Percentiles rank a stretch among this genome's conserved stretches.
Conservation (phyloP, 2,888 invertebrate species). For the Gasteruption jaculator region DNA sequence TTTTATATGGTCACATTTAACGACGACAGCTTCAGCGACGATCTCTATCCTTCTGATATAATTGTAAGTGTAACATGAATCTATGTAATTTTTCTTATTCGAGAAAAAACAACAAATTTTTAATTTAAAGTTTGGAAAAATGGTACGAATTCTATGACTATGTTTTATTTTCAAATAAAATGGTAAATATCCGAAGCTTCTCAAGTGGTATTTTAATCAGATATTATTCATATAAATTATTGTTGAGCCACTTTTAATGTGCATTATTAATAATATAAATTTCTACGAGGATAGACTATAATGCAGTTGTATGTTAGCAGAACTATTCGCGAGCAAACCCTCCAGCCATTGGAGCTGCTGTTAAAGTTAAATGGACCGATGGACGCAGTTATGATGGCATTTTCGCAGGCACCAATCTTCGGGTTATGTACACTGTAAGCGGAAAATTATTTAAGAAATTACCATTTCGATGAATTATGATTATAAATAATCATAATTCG, state of each 20-base stretch:
- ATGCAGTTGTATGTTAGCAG: too few species aligned
- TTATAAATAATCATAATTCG: too few species aligned
- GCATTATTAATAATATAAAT: too few species aligned
- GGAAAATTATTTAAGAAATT: too few species aligned
- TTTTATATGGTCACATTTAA: slow-evolving; percentile 62
- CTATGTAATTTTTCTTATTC: background rate
- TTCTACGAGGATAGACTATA: too few species aligned
- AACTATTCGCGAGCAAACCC: slow-evolving; percentile 38
- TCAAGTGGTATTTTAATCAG: too few species aligned
- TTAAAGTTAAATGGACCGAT: slow-evolving; percentile 59
- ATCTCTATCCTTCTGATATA: slow-evolving; percentile 57
- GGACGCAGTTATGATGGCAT: slow-evolving; percentile 51
- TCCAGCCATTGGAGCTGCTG: slow-evolving; percentile 52
- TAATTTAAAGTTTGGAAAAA: background rate
- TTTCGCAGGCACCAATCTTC: slow-evolving; percentile 51
- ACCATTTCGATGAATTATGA: background rate
- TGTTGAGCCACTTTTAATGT: too few species aligned
- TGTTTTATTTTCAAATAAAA: too few species aligned
- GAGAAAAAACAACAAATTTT: too few species aligned
- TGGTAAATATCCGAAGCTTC: too few species aligned
- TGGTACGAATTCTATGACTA: too few species aligned
- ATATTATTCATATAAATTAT: too few species aligned
- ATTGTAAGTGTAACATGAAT: slow-evolving; percentile 46
- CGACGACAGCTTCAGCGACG: slow-evolving; percentile 60
- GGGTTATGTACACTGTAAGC: slow-evolving; percentile 50